A percentile compares a stretch with the other conserved stretches of the same genome.
phyloP scores from a whole-genome alignment of 2,113 vertebrate species.

The Raja brachyura region DNA sequence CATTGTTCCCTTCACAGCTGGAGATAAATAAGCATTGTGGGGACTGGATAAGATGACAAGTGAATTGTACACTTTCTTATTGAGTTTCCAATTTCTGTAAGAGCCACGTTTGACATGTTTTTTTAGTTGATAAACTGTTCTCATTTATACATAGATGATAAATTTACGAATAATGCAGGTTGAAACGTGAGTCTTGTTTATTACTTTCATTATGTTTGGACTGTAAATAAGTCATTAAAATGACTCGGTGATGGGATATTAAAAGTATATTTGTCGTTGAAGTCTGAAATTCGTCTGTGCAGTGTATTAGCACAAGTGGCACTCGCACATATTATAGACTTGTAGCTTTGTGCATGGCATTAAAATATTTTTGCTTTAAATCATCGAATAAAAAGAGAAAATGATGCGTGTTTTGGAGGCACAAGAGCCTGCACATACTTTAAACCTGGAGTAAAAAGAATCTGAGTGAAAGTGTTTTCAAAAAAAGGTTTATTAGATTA shows the following conservation, averaged over 20 bases:
- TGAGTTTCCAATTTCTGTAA: not conserved
- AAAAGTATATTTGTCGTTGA: not conserved
- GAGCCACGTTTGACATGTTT: not conserved
- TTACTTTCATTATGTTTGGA: not conserved
- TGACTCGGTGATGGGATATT: not conserved
- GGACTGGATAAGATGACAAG: not conserved
- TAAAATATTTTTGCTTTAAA: not conserved
- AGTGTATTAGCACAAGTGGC: not conserved
- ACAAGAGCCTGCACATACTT: no score
- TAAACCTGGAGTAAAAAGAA: no score
- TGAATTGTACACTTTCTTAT: not conserved
- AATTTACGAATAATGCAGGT: not conserved
- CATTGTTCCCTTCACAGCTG: not conserved
- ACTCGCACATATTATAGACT: not conserved
- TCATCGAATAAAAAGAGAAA: not conserved
- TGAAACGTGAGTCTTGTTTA: not conserved
- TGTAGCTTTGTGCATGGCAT: not conserved
- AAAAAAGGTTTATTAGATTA: not conserved
- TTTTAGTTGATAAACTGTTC: conserved; percentile 7
- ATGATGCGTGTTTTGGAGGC: not conserved
- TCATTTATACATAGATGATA: not conserved
- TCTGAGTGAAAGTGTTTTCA: not conserved
- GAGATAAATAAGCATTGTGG: not conserved
- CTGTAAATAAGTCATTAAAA: not conserved
- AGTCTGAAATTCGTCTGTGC: not conserved